Percentiles rank a stretch among this genome's conserved stretches.
phyloP scores from a whole-genome alignment of 2,888 invertebrate species.

The Selenia dentaria region DNA sequence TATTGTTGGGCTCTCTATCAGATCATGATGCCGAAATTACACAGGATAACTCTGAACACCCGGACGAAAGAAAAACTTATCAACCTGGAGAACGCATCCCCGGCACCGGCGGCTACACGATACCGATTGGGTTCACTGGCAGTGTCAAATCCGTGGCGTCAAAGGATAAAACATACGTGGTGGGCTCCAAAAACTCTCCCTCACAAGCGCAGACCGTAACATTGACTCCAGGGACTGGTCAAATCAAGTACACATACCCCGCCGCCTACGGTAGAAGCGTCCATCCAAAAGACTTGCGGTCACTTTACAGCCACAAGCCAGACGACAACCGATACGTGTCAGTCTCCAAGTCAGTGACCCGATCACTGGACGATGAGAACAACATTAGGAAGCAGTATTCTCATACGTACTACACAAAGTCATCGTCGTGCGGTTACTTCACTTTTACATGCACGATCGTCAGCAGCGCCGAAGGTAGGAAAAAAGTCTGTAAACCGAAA shows the following conservation, averaged over 20 bases:
- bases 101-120: constrained; percentile 86
- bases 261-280: constrained; percentile 54
- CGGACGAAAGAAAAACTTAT: constrained; percentile 84
- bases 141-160: constrained; percentile 88
- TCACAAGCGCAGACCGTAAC: constrained; percentile 88
- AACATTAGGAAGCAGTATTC: constrained; percentile 89
- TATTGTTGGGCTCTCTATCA: constrained; percentile 84
- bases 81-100: constrained; percentile 88
- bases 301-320: constrained; percentile 57
- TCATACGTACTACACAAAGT: constrained; percentile 93
- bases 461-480: constrained; percentile 90
- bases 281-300: constrained; percentile 64
- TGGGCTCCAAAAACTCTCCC: constrained; percentile 83
- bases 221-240: constrained; percentile 76
- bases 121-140: constrained; percentile 88
- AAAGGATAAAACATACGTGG: constrained; percentile 82
- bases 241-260: constrained; percentile 65
- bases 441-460: constrained; percentile 94
- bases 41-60: constrained; percentile 80
- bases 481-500: constrained; percentile 93
- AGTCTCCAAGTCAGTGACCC: constrained; percentile 91
- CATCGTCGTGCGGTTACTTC: constrained; percentile 94
- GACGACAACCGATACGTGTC: constrained; percentile 90
- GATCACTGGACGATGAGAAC: constrained; percentile 86
- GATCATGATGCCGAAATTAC: constrained; percentile 86